Evolutionary conservation across 2,888 invertebrate species (phyloP), one percentile per base, ranked within the genome.

Genomic region (Trichogramma evanescens): DNA sequence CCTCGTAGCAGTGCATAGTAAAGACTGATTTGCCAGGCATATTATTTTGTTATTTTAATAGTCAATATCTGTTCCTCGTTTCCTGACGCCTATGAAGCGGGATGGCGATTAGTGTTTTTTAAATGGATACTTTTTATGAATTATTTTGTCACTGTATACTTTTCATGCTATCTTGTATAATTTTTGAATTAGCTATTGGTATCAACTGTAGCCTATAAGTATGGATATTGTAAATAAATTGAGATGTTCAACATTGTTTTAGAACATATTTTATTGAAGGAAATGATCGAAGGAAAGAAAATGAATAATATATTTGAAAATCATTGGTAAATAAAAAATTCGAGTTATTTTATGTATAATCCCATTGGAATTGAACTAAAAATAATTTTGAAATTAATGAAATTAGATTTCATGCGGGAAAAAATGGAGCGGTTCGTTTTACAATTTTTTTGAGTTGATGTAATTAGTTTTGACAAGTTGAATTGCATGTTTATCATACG

Each of bases 61-160:
- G 76, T 76, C 76, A 76, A 71, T 75, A 72, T 76, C 74, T 76
- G 76, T 76, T 76, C 75, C 76, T 76, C 72, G 73, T 72, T 74
- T 74, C 68, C 69, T 66, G 66, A 67, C 65, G 65, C 66, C 67
- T 66, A 65, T 66, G 63, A 67, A 64, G 64, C 67, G 62, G 68
- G 67, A 66, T 67, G 64, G 64, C 67, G 63, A 67, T 66, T 65
- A 63, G 65, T 65, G 57, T 65, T 60, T 65, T 58, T 59, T 61
- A 26, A 26, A 26, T 26, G 26, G 3, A 26, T 26, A 26, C 26
- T 26, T 26, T 26, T 26, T 26, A 26, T 26, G 26, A 26, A 26
- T 57, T 58, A 56, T 54, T 50, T 59, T 50, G 43, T 62, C 55
- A 59, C 58, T 63, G 58, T 63, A 62, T 59, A 63, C 66, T 65